Conservation (phyloP, 2,888 invertebrate genomes). For the Artemia sinica region DNA sequence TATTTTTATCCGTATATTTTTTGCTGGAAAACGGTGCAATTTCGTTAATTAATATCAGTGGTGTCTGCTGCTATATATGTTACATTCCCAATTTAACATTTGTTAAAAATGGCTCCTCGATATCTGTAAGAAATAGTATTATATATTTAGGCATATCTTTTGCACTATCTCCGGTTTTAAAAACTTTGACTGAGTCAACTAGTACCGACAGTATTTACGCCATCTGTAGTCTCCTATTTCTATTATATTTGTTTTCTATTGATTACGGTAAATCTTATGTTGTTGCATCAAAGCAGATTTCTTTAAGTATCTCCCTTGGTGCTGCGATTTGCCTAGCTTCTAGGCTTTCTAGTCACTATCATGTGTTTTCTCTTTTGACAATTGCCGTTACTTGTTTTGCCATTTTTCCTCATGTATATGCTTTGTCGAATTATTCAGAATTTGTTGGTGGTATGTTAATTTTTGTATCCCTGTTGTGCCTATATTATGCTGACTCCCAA, state of each 20-base stretch:
- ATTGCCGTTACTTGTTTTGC: neutral
- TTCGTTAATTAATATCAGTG: no score
- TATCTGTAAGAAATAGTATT: no score
- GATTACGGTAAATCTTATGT: neutral
- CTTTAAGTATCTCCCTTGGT: neutral
- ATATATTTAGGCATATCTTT: no score
- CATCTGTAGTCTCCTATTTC: no score
- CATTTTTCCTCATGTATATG: constrained; percentile 8
- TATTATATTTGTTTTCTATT: neutral
- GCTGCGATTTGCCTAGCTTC: constrained; percentile 1
- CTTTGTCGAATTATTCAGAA: constrained; percentile 2
- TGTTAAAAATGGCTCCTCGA: no score
- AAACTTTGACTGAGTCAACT: no score
- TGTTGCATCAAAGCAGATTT: neutral
- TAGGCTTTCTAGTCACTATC: neutral
- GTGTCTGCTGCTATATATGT: no score
- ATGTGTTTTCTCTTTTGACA: neutral
- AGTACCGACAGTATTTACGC: no score
- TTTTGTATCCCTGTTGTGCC: neutral
- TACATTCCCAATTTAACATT: no score
- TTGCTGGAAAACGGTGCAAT: no score
- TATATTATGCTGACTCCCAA: neutral
- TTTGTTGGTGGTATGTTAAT: neutral
- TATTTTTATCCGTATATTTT: no score
- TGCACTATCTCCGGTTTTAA: no score